Evolutionary conservation across 2,888 invertebrate species (phyloP).

Genomic region (Leptopilina syphax): DNA sequence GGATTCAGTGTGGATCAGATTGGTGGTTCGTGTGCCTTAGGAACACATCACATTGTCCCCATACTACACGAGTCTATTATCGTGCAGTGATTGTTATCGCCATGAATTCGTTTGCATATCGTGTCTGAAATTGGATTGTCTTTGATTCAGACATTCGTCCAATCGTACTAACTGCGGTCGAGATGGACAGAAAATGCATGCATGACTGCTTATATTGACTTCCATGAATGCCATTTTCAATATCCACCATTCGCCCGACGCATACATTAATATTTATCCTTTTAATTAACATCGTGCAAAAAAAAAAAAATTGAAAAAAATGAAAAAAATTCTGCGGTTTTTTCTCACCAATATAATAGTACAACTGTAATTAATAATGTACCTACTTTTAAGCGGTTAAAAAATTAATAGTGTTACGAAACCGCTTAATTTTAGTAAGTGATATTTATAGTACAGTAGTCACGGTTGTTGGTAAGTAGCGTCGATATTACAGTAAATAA

Average conservation of each 20-base stretch:
- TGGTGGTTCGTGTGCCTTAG: conserved; percentile 28
- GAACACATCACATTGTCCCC: conserved; percentile 34
- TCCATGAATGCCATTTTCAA: conserved; percentile 4
- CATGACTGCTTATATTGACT: conserved; percentile 38
- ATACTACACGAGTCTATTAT: conserved; percentile 36
- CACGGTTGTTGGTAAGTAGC: too few relatives aligned
- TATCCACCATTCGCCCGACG: neutral
- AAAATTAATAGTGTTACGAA: too few relatives aligned
- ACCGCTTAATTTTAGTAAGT: too few relatives aligned
- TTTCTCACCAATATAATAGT: too few relatives aligned
- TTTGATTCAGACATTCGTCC: conserved; percentile 29
- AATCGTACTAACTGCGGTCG: conserved; percentile 19
- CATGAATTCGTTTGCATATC: conserved; percentile 40
- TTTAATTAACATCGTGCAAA: neutral
- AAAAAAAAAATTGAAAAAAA: neutral
- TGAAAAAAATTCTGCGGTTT: too few relatives aligned
- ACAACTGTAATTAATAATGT: too few relatives aligned
- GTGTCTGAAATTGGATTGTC: conserved; percentile 40
- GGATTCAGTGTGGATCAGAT: conserved; percentile 20
- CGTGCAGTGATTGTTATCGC: conserved; percentile 31
- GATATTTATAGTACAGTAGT: too few relatives aligned
- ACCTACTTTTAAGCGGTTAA: too few relatives aligned
- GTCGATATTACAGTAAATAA: too few relatives aligned
- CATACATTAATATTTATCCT: neutral
- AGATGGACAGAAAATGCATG: conserved; percentile 22